Evolutionary conservation across 2,888 invertebrate species (phyloP).

Genomic region (Eudemis profundana): DNA sequence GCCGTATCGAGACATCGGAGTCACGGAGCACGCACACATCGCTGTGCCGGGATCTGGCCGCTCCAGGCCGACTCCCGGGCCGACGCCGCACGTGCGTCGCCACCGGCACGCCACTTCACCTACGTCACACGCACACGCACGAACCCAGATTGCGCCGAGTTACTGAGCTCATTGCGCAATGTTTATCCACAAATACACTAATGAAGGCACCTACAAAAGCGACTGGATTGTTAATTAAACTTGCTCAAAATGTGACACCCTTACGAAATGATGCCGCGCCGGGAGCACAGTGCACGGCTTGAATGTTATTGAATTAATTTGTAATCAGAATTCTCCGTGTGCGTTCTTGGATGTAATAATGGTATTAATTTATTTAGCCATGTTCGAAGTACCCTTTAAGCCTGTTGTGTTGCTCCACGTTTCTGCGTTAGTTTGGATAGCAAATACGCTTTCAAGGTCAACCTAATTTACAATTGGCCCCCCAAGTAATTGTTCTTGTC

Average conservation of each 20-base stretch:
- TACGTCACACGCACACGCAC: slow-evolving; percentile 66
- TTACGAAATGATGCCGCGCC: slow-evolving; percentile 79
- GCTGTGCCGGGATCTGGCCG: slow-evolving; percentile 46
- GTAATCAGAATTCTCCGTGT: slow-evolving; percentile 82
- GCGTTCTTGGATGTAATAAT: slow-evolving; percentile 77
- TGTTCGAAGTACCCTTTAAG: slow-evolving; percentile 56
- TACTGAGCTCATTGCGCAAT: slow-evolving; percentile 65
- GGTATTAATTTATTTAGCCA: slow-evolving; percentile 69
- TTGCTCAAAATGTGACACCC: slow-evolving; percentile 85
- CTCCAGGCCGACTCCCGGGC: slow-evolving; percentile 53
- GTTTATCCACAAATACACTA: slow-evolving; percentile 85
- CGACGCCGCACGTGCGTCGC: slow-evolving; percentile 46
- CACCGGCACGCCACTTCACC: slow-evolving; percentile 45
- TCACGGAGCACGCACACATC: slow-evolving; percentile 60
- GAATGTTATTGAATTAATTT: slow-evolving; percentile 84
- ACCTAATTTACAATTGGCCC: slow-evolving; percentile 5
- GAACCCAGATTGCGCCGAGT: slow-evolving; percentile 64
- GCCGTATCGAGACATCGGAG: slow-evolving; percentile 69
- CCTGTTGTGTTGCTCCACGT: slow-evolving; percentile 50
- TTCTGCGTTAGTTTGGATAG: slow-evolving; percentile 24
- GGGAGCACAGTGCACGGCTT: slow-evolving; percentile 81
- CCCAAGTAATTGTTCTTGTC: background rate
- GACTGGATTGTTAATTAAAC: slow-evolving; percentile 86
- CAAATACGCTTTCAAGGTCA: slow-evolving; percentile 16
- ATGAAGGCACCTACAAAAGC: slow-evolving; percentile 85